phyloP scores from a whole-genome alignment of 2,113 vertebrate genomes.

The Anguilla rostrata region DNA sequence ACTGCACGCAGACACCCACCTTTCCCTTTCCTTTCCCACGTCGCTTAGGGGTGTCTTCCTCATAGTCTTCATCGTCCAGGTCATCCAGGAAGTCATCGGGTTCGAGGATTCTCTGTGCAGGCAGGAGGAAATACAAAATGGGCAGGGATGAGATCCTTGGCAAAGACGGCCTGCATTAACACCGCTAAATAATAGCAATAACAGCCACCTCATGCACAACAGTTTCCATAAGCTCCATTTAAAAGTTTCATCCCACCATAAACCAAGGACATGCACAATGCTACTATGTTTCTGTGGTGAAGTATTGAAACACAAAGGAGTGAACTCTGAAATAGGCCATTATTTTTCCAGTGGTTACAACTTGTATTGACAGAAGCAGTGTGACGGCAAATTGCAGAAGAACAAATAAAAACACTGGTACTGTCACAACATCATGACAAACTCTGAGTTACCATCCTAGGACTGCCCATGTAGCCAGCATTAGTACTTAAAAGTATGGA shows the following conservation, averaged over 20 bases:
- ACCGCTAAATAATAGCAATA: background rate
- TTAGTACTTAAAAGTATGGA: too few relatives aligned
- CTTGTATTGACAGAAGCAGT: too few relatives aligned
- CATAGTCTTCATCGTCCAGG: slow-evolving; percentile 93
- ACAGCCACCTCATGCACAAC: background rate
- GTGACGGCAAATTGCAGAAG: too few relatives aligned
- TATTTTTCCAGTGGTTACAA: too few relatives aligned
- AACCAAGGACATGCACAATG: too few relatives aligned
- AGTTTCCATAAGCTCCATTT: too few relatives aligned
- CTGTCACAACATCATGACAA: background rate
- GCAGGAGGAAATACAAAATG: background rate
- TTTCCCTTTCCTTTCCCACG: slow-evolving; percentile 93
- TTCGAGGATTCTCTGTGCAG: slow-evolving; percentile 85
- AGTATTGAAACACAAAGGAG: too few relatives aligned
- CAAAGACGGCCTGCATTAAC: background rate
- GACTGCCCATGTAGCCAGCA: too few relatives aligned
- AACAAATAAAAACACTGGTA: background rate
- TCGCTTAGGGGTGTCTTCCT: slow-evolving; percentile 92
- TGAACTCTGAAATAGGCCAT: too few relatives aligned
- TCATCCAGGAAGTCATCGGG: slow-evolving; percentile 95
- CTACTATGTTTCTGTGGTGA: too few relatives aligned
- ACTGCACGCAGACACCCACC: slow-evolving; percentile 62
- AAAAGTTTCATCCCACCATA: too few relatives aligned
- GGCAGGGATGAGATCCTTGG: background rate
- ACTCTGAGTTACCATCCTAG: too few relatives aligned